Conservation (phyloP, 2,888 invertebrate genomes). For the Melanostoma scalare region DNA sequence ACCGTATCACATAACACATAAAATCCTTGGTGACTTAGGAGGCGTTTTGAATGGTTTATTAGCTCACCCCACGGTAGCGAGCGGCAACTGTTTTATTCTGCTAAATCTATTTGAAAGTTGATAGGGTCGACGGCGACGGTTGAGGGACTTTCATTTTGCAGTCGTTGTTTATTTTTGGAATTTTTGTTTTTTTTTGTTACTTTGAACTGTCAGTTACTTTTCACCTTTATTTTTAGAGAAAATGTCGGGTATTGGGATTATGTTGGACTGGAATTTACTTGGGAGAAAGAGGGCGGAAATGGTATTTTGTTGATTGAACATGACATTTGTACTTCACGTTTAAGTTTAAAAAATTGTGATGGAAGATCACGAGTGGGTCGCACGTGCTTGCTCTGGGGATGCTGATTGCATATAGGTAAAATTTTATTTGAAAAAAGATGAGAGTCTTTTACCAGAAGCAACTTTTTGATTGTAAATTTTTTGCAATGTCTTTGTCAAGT, state of each 20-base stretch:
- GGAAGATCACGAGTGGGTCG: no score
- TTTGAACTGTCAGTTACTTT: not conserved
- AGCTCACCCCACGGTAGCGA: conserved; percentile 4
- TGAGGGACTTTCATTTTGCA: conserved; percentile 16
- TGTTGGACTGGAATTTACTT: conserved; percentile 7
- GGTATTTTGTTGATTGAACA: no score
- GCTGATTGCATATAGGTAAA: no score
- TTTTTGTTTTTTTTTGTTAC: not conserved
- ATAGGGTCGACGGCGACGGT: conserved; percentile 22
- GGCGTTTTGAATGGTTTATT: conserved; percentile 10
- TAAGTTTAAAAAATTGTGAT: no score
- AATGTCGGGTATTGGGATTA: conserved; percentile 15
- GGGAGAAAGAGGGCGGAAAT: not conserved
- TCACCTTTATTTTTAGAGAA: conserved; percentile 2
- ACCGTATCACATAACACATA: conserved; percentile 21
- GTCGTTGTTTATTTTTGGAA: conserved; percentile 12
- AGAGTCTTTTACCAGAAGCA: no score
- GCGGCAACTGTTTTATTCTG: not conserved
- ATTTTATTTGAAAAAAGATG: no score
- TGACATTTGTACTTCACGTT: no score
- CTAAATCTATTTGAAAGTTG: conserved; percentile 34
- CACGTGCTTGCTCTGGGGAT: no score
- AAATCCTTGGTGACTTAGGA: conserved; percentile 23
- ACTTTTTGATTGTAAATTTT: no score
- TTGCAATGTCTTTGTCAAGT: no score